These are phyloP conservation scores for Turritopsis rubra DNA, from an alignment of 30 jellyfish, hydroid and myxozoan genomes.

Conservation along the genomic window DNA sequence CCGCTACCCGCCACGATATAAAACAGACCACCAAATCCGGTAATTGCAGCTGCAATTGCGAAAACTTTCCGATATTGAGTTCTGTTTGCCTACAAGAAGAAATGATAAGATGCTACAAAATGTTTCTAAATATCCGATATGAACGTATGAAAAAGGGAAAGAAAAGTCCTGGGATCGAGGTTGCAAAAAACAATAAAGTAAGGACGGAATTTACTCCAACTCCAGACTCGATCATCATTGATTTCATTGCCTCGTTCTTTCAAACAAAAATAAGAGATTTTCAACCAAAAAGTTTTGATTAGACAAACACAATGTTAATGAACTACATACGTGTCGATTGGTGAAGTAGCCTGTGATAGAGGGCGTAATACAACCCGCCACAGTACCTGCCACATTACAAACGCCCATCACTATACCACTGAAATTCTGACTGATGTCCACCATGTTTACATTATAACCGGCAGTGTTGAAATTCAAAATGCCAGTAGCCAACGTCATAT, in stretches of 20 bases:
- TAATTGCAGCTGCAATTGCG: conserved; percentile 48
- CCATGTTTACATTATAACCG: conserved; percentile 22
- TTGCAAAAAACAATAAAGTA: neutral
- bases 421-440: conserved; percentile 29
- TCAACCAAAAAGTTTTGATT: no score
- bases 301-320: no score
- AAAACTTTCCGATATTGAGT: conserved; percentile 61
- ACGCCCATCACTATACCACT: conserved; percentile 30
- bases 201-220: neutral
- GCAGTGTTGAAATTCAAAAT: conserved; percentile 19
- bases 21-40: conserved; percentile 42
- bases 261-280: no score
- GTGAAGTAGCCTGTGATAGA: conserved; percentile 32
- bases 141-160: neutral
- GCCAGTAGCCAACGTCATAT: conserved; percentile 28
- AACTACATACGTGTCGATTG: conserved; percentile 18
- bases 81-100: conserved; percentile 51
- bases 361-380: conserved; percentile 39
- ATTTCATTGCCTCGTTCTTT: no score
- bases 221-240: no score
- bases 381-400: conserved; percentile 25
- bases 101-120: neutral
- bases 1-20: conserved; percentile 42
- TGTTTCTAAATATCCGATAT: no score
- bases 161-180: neutral